These are phyloP conservation scores for Cryptus viduatorius DNA, from an alignment of 2,888 invertebrate genomes.

Conservation along the genomic window DNA sequence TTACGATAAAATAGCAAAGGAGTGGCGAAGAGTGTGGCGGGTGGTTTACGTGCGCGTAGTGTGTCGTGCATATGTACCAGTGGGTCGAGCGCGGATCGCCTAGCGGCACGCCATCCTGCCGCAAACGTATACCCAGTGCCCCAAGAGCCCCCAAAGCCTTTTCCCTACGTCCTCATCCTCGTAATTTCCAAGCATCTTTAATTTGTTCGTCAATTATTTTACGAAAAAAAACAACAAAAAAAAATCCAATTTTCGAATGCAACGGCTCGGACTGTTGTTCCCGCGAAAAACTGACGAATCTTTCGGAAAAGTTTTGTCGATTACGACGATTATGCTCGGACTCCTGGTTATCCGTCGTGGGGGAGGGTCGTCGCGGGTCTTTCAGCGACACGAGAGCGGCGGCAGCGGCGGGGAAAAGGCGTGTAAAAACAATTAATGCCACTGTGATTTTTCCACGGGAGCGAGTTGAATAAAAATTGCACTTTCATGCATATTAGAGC, in stretches of 20 bases:
- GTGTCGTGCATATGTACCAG: slow-evolving; percentile 66
- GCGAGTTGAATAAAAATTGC: not conserved
- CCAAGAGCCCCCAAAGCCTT: slow-evolving; percentile 62
- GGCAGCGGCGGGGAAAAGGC: slow-evolving; percentile 46
- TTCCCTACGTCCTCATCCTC: slow-evolving; percentile 48
- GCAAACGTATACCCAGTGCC: slow-evolving; percentile 70
- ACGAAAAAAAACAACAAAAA: no score
- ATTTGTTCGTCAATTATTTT: slow-evolving; percentile 15
- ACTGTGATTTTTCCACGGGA: not conserved
- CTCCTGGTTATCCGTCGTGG: slow-evolving; percentile 48
- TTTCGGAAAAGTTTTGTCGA: not conserved
- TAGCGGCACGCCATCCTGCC: slow-evolving; percentile 82
- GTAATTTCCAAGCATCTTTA: slow-evolving; percentile 50
- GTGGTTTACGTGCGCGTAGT: slow-evolving; percentile 69
- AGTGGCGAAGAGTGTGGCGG: slow-evolving; percentile 65
- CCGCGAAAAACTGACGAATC: slow-evolving; percentile 35
- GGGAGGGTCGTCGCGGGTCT: slow-evolving; percentile 46
- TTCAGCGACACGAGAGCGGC: slow-evolving; percentile 8
- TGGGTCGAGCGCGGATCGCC: slow-evolving; percentile 69
- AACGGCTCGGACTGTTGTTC: not conserved
- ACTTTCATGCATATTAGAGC: no score
- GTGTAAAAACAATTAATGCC: slow-evolving; percentile 49
- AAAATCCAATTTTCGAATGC: not conserved
- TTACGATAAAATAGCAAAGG: slow-evolving; percentile 48
- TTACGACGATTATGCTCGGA: not conserved